Base-by-base conservation (phyloP, 2,888 invertebrate genomes). In the Deroplatys truncata region DNA sequence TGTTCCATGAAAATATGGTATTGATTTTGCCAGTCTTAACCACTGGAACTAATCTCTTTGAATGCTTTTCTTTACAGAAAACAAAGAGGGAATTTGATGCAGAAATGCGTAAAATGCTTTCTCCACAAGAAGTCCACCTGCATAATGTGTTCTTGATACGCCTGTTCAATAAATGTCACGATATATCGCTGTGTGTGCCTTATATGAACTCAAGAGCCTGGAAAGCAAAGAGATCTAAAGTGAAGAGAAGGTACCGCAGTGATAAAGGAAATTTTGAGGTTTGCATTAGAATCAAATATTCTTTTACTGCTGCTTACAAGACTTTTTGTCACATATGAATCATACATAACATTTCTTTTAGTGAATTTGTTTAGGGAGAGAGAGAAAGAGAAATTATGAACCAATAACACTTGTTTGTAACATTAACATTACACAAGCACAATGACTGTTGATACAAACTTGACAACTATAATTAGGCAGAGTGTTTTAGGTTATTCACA, bases 81-180 rank as follows among this genome's bases (percentile, higher is more conserved):
- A 96, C 97, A 0, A 97, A 97, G 93, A 97, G 97, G 92, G 97
- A 98, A 92, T 98, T 98, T 93, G 98, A 98, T 92, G 93, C 94
- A 25, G 97, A 97, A 93, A 97, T 97, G 9, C 95, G 98, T 83
- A 96, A 96, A 92, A 93, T 98, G 28, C 93, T 98, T 91, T 95
- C 95, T 15, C 94, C 95, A 13, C 96, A 97, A 86, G 96, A 97
- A 93, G 95, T 98, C 49, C 96, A 96, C 92, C 95, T 97, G 89
- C 98, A 98, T 93, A 98, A 98, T 93, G 96, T 97, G 92, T 98
- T 98, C 92, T 93, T 98, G 13, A 93, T 97, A 28, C 97, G 98
- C 0, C 94, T 98, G 84, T 94, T 98, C 82, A 96, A 96, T 92
- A 97, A 97, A 94, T 97, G 97, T 87, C 94, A 90, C 29, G 88